Conservation (phyloP, 1,140 invertebrate genomes). For the Drosophila kohkoa region DNA sequence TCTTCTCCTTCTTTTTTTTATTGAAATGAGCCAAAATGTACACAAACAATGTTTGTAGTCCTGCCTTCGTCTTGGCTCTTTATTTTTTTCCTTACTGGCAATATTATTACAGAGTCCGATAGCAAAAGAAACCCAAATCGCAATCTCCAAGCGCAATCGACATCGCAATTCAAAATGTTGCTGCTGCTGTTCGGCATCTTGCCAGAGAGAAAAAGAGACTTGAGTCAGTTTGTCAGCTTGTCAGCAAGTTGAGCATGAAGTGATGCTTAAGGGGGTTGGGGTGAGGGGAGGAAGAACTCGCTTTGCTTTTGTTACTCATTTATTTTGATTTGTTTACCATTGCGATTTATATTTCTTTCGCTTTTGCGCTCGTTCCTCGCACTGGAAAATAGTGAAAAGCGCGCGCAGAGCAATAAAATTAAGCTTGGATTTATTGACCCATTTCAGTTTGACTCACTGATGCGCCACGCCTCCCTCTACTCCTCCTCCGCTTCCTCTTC, state of each 20-base stretch:
- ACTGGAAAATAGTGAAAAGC: slow-evolving; percentile 44
- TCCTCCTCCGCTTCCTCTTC: neutral
- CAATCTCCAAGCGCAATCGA: slow-evolving; percentile 35
- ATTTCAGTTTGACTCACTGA: slow-evolving; percentile 78
- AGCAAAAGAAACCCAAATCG: slow-evolving; percentile 7
- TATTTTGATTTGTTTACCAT: slow-evolving; percentile 84
- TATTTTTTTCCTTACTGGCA: slow-evolving; percentile 23
- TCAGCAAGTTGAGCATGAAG: slow-evolving; percentile 56
- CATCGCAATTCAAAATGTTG: slow-evolving; percentile 52
- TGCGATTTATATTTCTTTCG: slow-evolving; percentile 80
- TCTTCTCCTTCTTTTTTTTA: slow-evolving; percentile 41
- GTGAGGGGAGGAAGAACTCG: neutral
- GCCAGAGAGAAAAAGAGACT: slow-evolving; percentile 34
- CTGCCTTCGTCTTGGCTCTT: slow-evolving; percentile 4
- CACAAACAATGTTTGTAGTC: slow-evolving; percentile 61
- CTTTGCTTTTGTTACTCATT: slow-evolving; percentile 79
- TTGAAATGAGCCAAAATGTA: slow-evolving; percentile 79
- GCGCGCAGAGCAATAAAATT: slow-evolving; percentile 77
- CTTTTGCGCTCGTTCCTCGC: slow-evolving; percentile 5
- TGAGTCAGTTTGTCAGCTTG: slow-evolving; percentile 67
- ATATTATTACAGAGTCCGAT: slow-evolving; percentile 49
- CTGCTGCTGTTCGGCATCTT: slow-evolving; percentile 39
- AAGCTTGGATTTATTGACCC: slow-evolving; percentile 82
- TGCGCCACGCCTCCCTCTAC: slow-evolving; percentile 17
- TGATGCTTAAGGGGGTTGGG: neutral